Percentiles rank a stretch among this genome's conserved stretches.
These are phyloP conservation scores for Collichthys lucidus DNA, from an alignment of 2,113 vertebrate genomes.

Conservation along the genomic window DNA sequence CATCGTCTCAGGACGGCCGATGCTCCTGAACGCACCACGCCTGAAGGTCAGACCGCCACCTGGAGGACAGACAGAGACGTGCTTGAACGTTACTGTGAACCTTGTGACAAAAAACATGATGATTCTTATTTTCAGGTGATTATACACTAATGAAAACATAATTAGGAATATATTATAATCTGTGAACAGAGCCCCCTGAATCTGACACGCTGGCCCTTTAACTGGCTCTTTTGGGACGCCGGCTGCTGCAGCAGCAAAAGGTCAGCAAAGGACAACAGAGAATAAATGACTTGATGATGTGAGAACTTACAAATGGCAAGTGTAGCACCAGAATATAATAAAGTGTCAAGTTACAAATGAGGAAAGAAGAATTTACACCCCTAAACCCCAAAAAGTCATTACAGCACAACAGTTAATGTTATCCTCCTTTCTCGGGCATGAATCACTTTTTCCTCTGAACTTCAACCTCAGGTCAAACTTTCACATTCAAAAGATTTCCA, in stretches of 20 bases:
- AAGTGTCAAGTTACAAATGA: not conserved
- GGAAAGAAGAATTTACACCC: not conserved
- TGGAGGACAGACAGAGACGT: slow-evolving; percentile 55
- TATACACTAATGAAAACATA: no score
- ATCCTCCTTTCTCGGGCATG: no score
- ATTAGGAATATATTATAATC: no score
- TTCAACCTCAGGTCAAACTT: no score
- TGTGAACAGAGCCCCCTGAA: no score
- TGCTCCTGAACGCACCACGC: slow-evolving; percentile 89
- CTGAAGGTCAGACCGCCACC: slow-evolving; percentile 94
- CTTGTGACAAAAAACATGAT: not conserved
- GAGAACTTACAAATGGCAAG: not conserved
- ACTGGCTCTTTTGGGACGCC: slow-evolving; percentile 12
- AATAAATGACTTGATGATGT: not conserved
- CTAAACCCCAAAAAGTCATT: not conserved
- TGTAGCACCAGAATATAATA: not conserved
- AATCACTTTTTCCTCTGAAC: no score
- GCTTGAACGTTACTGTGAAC: not conserved
- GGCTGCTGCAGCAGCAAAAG: not conserved
- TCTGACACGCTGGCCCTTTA: not conserved
- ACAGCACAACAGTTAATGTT: no score
- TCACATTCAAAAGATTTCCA: no score
- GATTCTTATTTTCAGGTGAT: no score
- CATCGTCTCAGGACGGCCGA: slow-evolving; percentile 93
- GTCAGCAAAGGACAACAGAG: not conserved